Conservation (phyloP, 1,140 invertebrate genomes). For the Thaumatotibia leucotreta region DNA sequence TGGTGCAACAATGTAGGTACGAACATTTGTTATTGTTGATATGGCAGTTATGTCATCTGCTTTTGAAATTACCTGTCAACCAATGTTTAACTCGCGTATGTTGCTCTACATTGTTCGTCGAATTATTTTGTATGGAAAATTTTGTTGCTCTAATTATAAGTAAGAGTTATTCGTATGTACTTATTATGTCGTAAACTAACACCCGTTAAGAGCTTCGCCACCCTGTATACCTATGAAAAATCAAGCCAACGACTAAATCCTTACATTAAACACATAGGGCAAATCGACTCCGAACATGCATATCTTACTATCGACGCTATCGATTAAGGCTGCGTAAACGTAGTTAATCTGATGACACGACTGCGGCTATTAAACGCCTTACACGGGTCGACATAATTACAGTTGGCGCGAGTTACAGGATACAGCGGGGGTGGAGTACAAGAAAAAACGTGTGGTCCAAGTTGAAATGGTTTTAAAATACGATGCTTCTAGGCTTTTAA, state of each 20-base stretch:
- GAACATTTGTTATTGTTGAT: no score
- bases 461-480: background rate
- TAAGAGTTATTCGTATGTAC: no score
- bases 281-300: background rate
- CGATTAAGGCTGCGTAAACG: constrained; percentile 19
- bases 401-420: background rate
- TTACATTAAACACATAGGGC: background rate
- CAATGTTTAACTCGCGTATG: no score
- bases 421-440: background rate
- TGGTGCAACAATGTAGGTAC: no score
- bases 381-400: constrained; percentile 23
- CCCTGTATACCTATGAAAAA: background rate
- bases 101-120: no score
- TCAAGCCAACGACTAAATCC: background rate
- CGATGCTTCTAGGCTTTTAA: no score
- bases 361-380: constrained; percentile 30
- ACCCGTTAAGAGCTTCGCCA: no score
- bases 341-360: constrained; percentile 31
- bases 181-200: no score
- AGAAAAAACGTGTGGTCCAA: background rate
- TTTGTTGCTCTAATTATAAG: no score
- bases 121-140: no score
- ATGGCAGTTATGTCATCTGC: no score
- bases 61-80: no score
- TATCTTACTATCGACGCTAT: background rate